A percentile compares a stretch with the other conserved stretches of the same genome.
phyloP scores from a whole-genome alignment of 2,888 invertebrate species.

The Drosophila birchii region DNA sequence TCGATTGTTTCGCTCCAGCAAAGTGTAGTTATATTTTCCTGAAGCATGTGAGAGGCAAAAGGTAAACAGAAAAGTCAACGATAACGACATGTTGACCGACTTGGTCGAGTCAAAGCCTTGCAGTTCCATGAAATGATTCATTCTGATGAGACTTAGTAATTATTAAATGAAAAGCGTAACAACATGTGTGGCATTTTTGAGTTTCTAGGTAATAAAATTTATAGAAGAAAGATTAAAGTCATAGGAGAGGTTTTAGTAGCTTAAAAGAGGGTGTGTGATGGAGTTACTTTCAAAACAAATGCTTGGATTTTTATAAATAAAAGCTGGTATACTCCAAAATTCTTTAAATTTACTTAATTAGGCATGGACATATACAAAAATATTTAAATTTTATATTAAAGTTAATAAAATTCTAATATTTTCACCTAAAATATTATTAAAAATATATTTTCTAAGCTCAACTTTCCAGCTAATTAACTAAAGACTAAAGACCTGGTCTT shows the following conservation, averaged over 20 bases:
- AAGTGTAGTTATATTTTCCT: slow-evolving; percentile 20
- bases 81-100: slow-evolving; percentile 13
- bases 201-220: not conserved
- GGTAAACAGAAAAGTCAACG: slow-evolving; percentile 5
- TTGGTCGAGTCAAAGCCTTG: not conserved
- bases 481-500: slow-evolving; percentile 1
- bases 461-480: slow-evolving; percentile 14
- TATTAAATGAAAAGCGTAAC: not conserved
- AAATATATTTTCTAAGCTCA: not conserved
- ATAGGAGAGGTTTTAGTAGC: not conserved
- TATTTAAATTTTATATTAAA: not conserved
- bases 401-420: no score
- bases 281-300: no score
- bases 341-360: not conserved
- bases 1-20: slow-evolving; percentile 11
- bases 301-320: not conserved
- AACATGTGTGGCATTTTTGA: not conserved
- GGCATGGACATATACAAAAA: not conserved
- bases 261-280: no score
- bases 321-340: no score
- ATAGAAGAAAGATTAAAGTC: not conserved
- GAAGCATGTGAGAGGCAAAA: slow-evolving; percentile 3
- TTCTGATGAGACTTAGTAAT: not conserved
- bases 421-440: not conserved
- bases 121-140: slow-evolving; percentile 8